Evolutionary conservation across 1,140 invertebrate genomes (phyloP), one percentile per base, ranked within the genome.

Genomic region (Conopomorpha cramerella): DNA sequence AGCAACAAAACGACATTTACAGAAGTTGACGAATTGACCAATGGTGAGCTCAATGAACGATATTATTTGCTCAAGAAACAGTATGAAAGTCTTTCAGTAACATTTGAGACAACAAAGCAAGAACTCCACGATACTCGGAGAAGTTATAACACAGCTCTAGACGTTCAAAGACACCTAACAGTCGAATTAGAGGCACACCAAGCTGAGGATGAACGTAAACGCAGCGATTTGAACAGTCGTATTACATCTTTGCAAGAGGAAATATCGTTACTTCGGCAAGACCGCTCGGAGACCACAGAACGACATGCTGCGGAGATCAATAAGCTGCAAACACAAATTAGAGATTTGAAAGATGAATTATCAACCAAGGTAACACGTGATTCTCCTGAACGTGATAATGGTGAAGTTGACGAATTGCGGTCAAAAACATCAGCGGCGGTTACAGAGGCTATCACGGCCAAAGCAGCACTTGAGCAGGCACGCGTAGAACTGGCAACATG

Each of bases 11-110:
- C 63, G 2, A 62, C 45, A 19, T 50, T 41, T 34, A 70, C 66
- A 2, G 65, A 67, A 44, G 39, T 39, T 3, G 67, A 66, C 29
- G 67, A 70, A 3, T 33, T 70, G 46, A 58, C 60, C 8, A 57
- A 62, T 13, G 59, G 58, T 17, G 71, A 76, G 40, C 33, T 76
- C 4, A 54, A 37, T 30, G 72, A 78, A 41, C 55, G 55, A 11
- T 77, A 74, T 55, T 64, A 63, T 38, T 57, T 50, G 14, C 49
- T 77, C 10, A 67, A 71, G 46, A 70, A 64, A 48, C 73, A 77
- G 40, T 63, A 53, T 41, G 71, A 77, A 8, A 59, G 48, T 17
- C 40, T 79, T 41, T 55, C 55, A 1, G 50, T 30, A 25, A 70
- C 43, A 18, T 73, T 55, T 45, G 77, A 78, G 36, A 35, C 46